These are phyloP conservation scores for Pyrrhosoma nymphula DNA, from an alignment of 2,888 invertebrate genomes.

Conservation along the genomic window DNA sequence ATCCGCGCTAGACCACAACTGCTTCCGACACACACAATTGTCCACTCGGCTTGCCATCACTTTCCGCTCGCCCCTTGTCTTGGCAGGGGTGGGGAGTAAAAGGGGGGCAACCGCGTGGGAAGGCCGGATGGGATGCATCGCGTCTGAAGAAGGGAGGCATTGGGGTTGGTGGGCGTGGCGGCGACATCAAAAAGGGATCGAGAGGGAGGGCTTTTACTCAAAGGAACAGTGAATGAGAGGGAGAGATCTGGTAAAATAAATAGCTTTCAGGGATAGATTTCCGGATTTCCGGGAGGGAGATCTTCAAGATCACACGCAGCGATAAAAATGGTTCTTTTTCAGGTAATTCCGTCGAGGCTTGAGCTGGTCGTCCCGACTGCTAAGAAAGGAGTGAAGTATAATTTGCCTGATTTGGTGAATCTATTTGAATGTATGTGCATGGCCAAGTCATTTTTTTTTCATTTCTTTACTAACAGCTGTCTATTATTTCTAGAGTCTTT, in stretches of 20 bases:
- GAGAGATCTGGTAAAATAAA: not conserved
- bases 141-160: not conserved
- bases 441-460: no score
- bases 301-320: not conserved
- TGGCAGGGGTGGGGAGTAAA: no score
- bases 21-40: constrained; percentile 54
- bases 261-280: not conserved
- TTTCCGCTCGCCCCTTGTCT: not conserved
- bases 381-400: not conserved
- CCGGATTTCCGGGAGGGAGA: not conserved
- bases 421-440: no score
- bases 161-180: not conserved
- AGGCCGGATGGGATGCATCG: not conserved
- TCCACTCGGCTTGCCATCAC: not conserved
- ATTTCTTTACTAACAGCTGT: no score
- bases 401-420: no score
- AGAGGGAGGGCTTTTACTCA: not conserved
- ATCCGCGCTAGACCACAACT: not conserved
- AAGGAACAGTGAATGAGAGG: not conserved
- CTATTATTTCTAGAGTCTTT: no score
- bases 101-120: not conserved
- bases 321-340: not conserved
- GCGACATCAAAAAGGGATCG: not conserved
- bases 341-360: not conserved
- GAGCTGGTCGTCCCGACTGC: not conserved